These are phyloP conservation scores for Panulirus ornatus DNA, from an alignment of 1,140 invertebrate genomes.

Conservation along the genomic window DNA sequence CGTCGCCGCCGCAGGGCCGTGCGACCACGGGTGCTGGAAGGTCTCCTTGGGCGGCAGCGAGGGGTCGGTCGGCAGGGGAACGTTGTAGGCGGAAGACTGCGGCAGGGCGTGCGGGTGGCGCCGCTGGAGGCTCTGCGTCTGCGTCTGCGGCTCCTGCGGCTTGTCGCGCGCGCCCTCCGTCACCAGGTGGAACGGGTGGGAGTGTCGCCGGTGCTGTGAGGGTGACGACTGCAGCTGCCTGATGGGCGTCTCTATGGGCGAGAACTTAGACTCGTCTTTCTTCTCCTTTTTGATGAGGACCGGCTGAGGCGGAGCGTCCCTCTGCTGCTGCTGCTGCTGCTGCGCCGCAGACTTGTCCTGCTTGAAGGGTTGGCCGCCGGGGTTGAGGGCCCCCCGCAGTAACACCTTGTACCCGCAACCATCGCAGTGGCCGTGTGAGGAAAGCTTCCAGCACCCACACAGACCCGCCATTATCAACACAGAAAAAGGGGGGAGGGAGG, in stretches of 20 bases:
- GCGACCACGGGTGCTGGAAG: constrained; percentile 25
- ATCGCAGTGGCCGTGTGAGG: constrained; percentile 71
- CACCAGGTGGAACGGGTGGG: constrained; percentile 69
- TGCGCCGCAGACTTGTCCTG: background rate
- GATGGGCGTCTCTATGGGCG: constrained; percentile 62
- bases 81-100: constrained; percentile 74
- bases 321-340: constrained; percentile 21
- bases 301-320: constrained; percentile 40
- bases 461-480: constrained; percentile 69
- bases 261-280: constrained; percentile 35
- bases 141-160: constrained; percentile 23
- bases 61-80: constrained; percentile 54
- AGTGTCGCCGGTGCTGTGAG: constrained; percentile 73
- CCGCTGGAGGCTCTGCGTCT: constrained; percentile 61
- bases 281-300: constrained; percentile 56
- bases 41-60: constrained; percentile 25
- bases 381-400: constrained; percentile 73
- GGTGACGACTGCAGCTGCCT: constrained; percentile 65
- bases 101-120: constrained; percentile 63
- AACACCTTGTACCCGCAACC: constrained; percentile 75
- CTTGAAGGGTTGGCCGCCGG: constrained; percentile 28
- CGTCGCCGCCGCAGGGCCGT: background rate
- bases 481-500: too few species aligned
- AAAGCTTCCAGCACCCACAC: constrained; percentile 74
- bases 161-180: background rate